Percentiles rank a stretch among this genome's conserved stretches.
phyloP scores from a whole-genome alignment of 2,888 invertebrate species.

The Rhabditophanes sp. region DNA sequence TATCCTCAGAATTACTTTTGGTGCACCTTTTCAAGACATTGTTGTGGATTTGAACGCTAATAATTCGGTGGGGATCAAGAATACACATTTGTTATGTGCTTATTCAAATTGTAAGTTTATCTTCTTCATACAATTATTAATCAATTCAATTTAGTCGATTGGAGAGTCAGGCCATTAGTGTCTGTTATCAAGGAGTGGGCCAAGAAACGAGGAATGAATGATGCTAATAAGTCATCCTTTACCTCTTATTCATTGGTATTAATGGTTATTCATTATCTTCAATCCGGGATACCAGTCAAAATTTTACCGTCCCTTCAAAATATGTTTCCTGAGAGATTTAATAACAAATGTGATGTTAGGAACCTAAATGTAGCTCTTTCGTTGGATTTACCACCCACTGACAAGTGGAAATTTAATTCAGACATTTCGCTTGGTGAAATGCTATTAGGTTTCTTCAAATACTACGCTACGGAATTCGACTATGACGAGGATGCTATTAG shows the following conservation, averaged over 20 bases:
- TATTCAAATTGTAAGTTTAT: slow-evolving; percentile 69
- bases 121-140: no score
- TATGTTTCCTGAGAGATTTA: slow-evolving; percentile 57
- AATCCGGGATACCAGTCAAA: slow-evolving; percentile 64
- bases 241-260: slow-evolving; percentile 91
- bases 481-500: slow-evolving; percentile 64
- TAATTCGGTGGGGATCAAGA: slow-evolving; percentile 81
- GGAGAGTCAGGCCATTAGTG: slow-evolving; percentile 80
- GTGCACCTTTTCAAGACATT: slow-evolving; percentile 49
- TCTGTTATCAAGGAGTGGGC: slow-evolving; percentile 87
- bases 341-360: slow-evolving; percentile 45
- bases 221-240: slow-evolving; percentile 80
- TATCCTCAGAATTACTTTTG: not conserved
- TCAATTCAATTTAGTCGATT: slow-evolving; percentile 65
- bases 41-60: slow-evolving; percentile 93
- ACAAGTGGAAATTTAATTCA: no score
- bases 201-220: slow-evolving; percentile 77
- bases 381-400: slow-evolving; percentile 10
- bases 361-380: slow-evolving; percentile 13
- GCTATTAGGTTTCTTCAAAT: slow-evolving; percentile 62
- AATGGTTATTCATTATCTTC: slow-evolving; percentile 91
- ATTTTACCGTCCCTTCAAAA: slow-evolving; percentile 68
- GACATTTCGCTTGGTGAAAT: slow-evolving; percentile 64
- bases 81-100: slow-evolving; percentile 77
- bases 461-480: slow-evolving; percentile 65